Evolutionary conservation across 2,797 vertebrate genomes (phyloP).

Genomic region (Apogon hyalosoma): DNA sequence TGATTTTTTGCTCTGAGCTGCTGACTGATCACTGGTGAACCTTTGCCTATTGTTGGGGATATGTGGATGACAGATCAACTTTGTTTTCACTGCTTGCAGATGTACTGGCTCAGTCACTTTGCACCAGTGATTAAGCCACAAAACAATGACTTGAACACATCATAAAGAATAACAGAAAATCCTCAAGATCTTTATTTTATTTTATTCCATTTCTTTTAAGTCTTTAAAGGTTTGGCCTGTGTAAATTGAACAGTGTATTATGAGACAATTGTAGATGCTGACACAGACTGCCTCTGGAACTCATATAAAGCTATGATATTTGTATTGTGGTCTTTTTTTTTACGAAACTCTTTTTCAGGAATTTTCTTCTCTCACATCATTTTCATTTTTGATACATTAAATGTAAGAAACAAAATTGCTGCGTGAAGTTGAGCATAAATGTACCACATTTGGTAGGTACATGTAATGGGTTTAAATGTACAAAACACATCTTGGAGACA

Average conservation of each 20-base stretch:
- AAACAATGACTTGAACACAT: conserved; percentile 54
- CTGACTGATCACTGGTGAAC: conserved; percentile 21
- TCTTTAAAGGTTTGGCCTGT: conserved; percentile 30
- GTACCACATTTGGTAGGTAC: no score
- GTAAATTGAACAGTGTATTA: conserved; percentile 45
- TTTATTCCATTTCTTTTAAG: conserved; percentile 37
- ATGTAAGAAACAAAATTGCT: no score
- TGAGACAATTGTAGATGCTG: conserved; percentile 4
- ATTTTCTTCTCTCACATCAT: no score
- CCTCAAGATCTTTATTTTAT: conserved; percentile 3
- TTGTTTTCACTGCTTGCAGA: conserved; percentile 70
- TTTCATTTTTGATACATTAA: no score
- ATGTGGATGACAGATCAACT: conserved; percentile 16
- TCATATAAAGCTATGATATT: conserved; percentile 39
- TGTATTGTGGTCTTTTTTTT: conserved; percentile 22
- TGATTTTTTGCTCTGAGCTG: conserved; percentile 25
- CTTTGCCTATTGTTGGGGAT: not conserved
- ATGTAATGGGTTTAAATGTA: no score
- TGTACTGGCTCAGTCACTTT: conserved; percentile 53
- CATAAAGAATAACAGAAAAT: conserved; percentile 53
- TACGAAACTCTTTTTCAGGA: no score
- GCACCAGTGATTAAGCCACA: conserved; percentile 51
- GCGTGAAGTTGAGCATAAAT: no score
- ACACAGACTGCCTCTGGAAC: conserved; percentile 34
- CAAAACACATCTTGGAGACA: no score